Percentiles rank a stretch among this genome's conserved stretches.
Evolutionary conservation across 2,888 invertebrate genomes (phyloP).

Genomic region (Synanthedon myopaeformis): DNA sequence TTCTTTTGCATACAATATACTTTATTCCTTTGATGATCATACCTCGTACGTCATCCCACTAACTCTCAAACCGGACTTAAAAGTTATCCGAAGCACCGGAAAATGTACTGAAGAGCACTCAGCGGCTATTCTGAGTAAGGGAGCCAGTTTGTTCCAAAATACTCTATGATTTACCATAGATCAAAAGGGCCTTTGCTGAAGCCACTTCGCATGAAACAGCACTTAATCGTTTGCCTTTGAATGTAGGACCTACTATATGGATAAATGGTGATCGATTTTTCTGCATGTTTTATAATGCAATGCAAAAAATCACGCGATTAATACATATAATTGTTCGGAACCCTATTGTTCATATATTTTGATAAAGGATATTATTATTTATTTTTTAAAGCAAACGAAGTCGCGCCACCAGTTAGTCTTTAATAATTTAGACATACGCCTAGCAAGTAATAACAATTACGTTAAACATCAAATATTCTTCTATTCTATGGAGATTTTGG

Average conservation of each 20-base stretch:
- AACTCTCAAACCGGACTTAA: slow-evolving; percentile 12
- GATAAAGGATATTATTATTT: too few relatives aligned
- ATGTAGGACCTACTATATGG: not conserved
- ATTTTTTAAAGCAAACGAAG: too few relatives aligned
- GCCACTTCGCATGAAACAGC: slow-evolving; percentile 13
- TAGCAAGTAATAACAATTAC: too few relatives aligned
- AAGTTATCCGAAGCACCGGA: slow-evolving; percentile 17
- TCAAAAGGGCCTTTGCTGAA: slow-evolving; percentile 19
- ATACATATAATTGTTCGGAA: too few relatives aligned
- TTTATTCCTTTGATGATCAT: slow-evolving; percentile 1
- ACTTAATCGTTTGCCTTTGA: not conserved
- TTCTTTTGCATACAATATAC: not conserved
- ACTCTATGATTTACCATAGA: slow-evolving; percentile 19
- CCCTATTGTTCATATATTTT: too few relatives aligned
- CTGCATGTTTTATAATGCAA: too few relatives aligned
- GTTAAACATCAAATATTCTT: too few relatives aligned
- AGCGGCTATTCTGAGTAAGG: slow-evolving; percentile 10
- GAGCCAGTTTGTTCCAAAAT: slow-evolving; percentile 20
- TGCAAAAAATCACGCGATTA: too few relatives aligned
- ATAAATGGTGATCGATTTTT: not conserved
- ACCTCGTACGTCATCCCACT: not conserved
- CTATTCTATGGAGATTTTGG: too few relatives aligned
- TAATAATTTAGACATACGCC: too few relatives aligned
- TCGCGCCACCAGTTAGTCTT: too few relatives aligned
- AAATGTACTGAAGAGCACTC: slow-evolving; percentile 21